phyloP scores from a whole-genome alignment of 2,113 vertebrate genomes.

The Odontesthes bonariensis region DNA sequence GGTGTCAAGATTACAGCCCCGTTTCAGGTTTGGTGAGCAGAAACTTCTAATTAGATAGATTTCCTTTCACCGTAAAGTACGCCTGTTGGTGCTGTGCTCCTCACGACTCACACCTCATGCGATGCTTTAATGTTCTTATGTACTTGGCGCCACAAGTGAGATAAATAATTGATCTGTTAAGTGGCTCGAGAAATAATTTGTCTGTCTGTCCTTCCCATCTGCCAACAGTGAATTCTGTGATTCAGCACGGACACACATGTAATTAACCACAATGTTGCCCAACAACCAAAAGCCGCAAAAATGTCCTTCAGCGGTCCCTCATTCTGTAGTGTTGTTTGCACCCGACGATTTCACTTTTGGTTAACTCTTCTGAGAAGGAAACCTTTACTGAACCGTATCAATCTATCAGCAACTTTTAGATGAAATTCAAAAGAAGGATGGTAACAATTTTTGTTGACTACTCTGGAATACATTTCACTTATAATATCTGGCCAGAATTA shows the following conservation, averaged over 20 bases:
- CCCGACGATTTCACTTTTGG: too few species aligned
- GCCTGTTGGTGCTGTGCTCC: conserved; percentile 1
- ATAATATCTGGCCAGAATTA: not conserved
- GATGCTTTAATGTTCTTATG: conserved; percentile 60
- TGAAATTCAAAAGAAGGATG: too few species aligned
- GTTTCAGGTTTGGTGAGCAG: not conserved
- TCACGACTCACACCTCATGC: conserved; percentile 58
- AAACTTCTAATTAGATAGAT: not conserved
- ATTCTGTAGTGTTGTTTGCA: not conserved
- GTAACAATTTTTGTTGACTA: too few species aligned
- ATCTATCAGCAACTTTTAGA: too few species aligned
- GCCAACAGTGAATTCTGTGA: conserved; percentile 46
- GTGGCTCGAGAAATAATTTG: conserved; percentile 72
- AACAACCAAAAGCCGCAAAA: too few species aligned
- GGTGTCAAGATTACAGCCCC: conserved; percentile 42
- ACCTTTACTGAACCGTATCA: too few species aligned
- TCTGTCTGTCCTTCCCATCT: conserved; percentile 77
- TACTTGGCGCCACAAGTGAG: conserved; percentile 51
- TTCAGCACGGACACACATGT: conserved; percentile 7
- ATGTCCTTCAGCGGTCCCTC: not conserved
- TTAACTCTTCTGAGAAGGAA: too few species aligned
- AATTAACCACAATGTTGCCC: too few species aligned
- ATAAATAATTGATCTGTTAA: conserved; percentile 85
- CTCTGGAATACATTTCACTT: not conserved
- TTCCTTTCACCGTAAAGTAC: not conserved